These are phyloP conservation scores for Sitta europaea DNA, from an alignment of 2,113 vertebrate species.

Conservation along the genomic window DNA sequence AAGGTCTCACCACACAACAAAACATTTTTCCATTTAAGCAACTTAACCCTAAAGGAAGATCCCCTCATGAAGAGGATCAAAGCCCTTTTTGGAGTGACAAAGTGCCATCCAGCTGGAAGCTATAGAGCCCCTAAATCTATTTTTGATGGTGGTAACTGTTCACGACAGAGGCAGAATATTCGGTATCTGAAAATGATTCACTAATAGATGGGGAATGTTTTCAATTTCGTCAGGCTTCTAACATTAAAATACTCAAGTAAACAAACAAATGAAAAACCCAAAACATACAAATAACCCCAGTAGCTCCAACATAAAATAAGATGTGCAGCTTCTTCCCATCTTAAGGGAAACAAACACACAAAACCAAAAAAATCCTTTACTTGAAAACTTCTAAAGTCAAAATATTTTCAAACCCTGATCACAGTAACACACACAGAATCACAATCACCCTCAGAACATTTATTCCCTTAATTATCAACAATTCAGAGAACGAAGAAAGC, in stretches of 20 bases:
- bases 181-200: not conserved
- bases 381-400: not conserved
- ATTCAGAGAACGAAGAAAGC: not conserved
- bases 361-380: not conserved
- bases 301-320: not conserved
- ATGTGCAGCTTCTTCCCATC: not conserved
- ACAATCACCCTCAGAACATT: not conserved
- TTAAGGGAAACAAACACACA: not conserved
- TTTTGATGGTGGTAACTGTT: not conserved
- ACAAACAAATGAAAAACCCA: not conserved
- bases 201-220: not conserved
- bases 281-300: not conserved
- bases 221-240: not conserved
- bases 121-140: not conserved
- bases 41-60: not conserved
- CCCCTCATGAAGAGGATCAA: not conserved
- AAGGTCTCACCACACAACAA: not conserved
- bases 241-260: not conserved
- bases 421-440: not conserved
- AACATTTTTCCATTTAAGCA: not conserved
- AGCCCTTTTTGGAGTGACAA: not conserved
- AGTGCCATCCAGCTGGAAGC: not conserved
- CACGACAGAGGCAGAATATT: not conserved
- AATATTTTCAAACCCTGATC: not conserved
- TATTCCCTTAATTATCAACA: not conserved